A percentile compares a stretch with the other conserved stretches of the same genome.
Evolutionary conservation across 2,888 invertebrate genomes (phyloP).

Genomic region (Catocala nupta): DNA sequence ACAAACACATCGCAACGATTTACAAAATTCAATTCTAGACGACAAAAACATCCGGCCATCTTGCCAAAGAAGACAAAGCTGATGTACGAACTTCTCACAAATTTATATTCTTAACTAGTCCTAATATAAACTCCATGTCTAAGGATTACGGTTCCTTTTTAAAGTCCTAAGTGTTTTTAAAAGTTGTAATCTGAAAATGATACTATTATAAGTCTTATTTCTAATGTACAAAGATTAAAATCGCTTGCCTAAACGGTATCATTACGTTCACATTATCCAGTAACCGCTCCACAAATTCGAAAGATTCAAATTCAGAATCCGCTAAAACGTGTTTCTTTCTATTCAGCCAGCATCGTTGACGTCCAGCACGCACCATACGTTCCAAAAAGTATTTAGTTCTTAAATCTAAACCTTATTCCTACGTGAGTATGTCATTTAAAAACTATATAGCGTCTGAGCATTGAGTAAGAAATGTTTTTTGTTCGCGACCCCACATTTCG

Average conservation of each 20-base stretch:
- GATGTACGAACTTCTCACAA: constrained; percentile 25
- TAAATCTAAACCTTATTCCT: constrained; percentile 77
- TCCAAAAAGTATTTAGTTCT: constrained; percentile 55
- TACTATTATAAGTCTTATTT: constrained; percentile 19
- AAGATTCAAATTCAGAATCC: constrained; percentile 67
- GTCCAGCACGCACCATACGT: constrained; percentile 62
- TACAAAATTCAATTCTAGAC: constrained; percentile 35
- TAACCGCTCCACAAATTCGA: constrained; percentile 54
- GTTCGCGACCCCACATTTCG: constrained; percentile 61
- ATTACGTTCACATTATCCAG: constrained; percentile 30
- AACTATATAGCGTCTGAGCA: constrained; percentile 52
- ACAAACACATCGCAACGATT: constrained; percentile 31
- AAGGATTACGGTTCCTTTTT: constrained; percentile 28
- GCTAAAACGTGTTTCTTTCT: constrained; percentile 76
- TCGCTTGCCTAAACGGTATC: constrained; percentile 10
- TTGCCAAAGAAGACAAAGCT: constrained; percentile 35
- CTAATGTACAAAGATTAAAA: constrained; percentile 27
- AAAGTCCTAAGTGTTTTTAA: constrained; percentile 17
- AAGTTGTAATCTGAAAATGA: constrained; percentile 14
- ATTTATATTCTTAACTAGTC: constrained; percentile 18
- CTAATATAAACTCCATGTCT: constrained; percentile 28
- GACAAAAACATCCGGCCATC: constrained; percentile 46
- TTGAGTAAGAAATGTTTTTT: constrained; percentile 62
- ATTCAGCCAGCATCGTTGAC: constrained; percentile 73
- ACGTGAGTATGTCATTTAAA: constrained; percentile 59